A percentile compares a stretch with the other conserved stretches of the same genome.
These are phyloP conservation scores for Gnathonemus echidnorhynchus DNA, from an alignment of 2,113 vertebrate genomes.

Conservation along the genomic window DNA sequence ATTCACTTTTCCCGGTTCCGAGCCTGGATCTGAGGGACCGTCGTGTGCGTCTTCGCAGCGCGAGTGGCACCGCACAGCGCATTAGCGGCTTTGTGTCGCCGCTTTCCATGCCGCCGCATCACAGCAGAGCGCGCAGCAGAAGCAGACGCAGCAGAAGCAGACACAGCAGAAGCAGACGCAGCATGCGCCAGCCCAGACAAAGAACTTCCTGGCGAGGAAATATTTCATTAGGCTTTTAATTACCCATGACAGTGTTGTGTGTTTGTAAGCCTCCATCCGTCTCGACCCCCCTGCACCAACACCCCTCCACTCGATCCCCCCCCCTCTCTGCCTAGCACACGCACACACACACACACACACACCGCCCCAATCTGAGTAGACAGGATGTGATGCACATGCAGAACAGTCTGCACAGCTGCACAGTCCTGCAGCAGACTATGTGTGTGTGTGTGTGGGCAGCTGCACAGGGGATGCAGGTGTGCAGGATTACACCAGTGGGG, in stretches of 20 bases:
- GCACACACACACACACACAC: not conserved
- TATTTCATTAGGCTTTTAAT: slow-evolving; percentile 28
- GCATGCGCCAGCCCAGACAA: not conserved
- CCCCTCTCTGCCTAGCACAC: not conserved
- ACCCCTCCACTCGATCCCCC: not conserved
- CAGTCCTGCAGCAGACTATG: not conserved
- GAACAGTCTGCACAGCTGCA: not conserved
- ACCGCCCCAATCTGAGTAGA: not conserved
- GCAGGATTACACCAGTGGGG: not conserved
- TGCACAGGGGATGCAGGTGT: not conserved
- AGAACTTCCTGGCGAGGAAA: slow-evolving; percentile 17
- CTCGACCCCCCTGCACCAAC: not conserved
- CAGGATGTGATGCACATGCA: not conserved
- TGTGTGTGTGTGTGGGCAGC: not conserved
- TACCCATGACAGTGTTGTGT: slow-evolving; percentile 19
- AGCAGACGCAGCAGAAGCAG: not conserved
- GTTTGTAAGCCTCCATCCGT: slow-evolving; percentile 3
- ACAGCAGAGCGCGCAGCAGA: not conserved
- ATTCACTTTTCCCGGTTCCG: not conserved
- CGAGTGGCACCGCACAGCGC: not conserved
- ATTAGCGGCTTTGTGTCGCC: not conserved
- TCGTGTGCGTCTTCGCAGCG: not conserved
- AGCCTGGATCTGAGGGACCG: not conserved
- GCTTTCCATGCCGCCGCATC: not conserved
- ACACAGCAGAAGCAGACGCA: slow-evolving; percentile 10